Evolutionary conservation across 2,113 vertebrate genomes (phyloP).

Genomic region (Oryzias curvinotus): DNA sequence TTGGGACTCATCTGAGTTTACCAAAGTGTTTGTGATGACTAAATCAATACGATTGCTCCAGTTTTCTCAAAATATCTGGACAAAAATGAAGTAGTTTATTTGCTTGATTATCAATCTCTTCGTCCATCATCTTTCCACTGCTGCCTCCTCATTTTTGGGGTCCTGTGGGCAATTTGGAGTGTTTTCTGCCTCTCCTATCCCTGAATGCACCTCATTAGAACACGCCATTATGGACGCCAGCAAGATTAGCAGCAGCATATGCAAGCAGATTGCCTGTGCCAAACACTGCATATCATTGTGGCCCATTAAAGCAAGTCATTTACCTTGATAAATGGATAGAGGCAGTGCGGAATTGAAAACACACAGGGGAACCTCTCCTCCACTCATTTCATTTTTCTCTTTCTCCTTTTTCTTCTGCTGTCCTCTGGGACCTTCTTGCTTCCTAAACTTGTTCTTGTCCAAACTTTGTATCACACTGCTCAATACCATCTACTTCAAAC

Average conservation of each 20-base stretch:
- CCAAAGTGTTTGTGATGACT: too few relatives aligned
- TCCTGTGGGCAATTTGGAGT: constrained; percentile 39
- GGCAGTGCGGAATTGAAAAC: constrained; percentile 52
- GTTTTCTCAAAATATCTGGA: too few relatives aligned
- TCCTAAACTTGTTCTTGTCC: constrained; percentile 20
- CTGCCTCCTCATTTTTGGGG: constrained; percentile 2
- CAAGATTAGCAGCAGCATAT: constrained; percentile 65
- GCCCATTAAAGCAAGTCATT: constrained; percentile 68
- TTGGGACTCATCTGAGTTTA: too few relatives aligned
- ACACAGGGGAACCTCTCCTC: constrained; percentile 27
- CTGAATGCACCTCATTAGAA: constrained; percentile 64
- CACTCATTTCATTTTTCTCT: constrained; percentile 33
- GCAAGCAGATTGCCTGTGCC: constrained; percentile 66
- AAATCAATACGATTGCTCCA: too few relatives aligned
- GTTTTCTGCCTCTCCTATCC: constrained; percentile 37
- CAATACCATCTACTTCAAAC: constrained; percentile 16
- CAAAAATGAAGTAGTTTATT: not conserved
- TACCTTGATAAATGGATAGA: constrained; percentile 66
- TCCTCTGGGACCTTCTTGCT: constrained; percentile 12
- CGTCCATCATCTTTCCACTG: constrained; percentile 21
- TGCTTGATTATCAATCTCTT: constrained; percentile 6
- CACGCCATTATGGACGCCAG: constrained; percentile 53
- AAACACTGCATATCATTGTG: constrained; percentile 69
- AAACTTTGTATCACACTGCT: constrained; percentile 31
- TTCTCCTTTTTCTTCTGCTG: constrained; percentile 16